phyloP scores from a whole-genome alignment of 2,797 vertebrate genomes.

The Parotocinclus haroldoi region DNA sequence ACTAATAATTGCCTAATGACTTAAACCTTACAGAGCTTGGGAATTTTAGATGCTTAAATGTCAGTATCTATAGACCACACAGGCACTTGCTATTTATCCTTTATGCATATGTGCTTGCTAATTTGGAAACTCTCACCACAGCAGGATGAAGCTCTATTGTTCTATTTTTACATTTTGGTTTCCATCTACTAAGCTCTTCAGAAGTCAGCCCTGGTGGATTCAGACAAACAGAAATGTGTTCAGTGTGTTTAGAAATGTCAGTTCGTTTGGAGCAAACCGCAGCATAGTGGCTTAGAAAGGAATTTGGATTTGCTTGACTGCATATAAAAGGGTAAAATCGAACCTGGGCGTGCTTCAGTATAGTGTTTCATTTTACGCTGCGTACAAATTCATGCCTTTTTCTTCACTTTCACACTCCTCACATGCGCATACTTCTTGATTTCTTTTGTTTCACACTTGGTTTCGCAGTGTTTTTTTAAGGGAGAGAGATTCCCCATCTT shows the following conservation, averaged over 20 bases:
- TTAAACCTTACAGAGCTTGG: too few relatives aligned
- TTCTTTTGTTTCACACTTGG: neutral
- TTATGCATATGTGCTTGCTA: too few relatives aligned
- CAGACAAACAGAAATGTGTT: neutral
- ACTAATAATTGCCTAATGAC: too few relatives aligned
- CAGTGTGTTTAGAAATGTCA: neutral
- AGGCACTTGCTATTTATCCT: too few relatives aligned
- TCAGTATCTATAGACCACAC: too few relatives aligned
- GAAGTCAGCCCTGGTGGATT: neutral
- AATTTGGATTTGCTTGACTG: neutral
- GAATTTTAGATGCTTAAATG: too few relatives aligned
- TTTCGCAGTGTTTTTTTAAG: neutral
- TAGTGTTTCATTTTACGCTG: neutral
- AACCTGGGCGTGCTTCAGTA: neutral
- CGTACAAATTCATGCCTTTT: neutral
- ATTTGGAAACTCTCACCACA: neutral
- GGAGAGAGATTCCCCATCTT: neutral
- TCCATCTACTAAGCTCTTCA: neutral
- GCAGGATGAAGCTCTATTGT: neutral
- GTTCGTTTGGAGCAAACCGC: neutral
- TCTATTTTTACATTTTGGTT: neutral
- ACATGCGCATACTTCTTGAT: conserved; percentile 2
- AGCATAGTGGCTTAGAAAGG: neutral
- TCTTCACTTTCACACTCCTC: neutral
- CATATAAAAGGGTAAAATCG: neutral